A percentile compares a stretch with the other conserved stretches of the same genome.
Conservation (phyloP, 2,113 vertebrate genomes). For the Crotophaga sulcirostris region DNA sequence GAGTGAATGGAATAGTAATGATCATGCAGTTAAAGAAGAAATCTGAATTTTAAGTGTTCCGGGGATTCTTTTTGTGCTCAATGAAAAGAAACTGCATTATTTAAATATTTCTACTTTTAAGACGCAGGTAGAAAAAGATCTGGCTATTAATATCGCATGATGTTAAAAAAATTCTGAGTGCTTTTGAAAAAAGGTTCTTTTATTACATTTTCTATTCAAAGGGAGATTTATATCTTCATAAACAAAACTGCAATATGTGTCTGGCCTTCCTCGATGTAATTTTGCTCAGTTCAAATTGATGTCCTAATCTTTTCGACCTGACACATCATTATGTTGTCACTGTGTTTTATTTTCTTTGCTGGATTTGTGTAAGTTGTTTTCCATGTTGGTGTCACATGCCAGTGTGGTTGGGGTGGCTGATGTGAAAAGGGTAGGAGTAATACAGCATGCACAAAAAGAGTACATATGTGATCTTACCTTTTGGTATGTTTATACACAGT, state of each 20-base stretch:
- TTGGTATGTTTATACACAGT: background rate
- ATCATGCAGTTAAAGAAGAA: background rate
- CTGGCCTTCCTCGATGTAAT: background rate
- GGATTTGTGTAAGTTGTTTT: background rate
- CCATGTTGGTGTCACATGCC: background rate
- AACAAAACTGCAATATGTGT: background rate
- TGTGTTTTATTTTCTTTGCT: background rate
- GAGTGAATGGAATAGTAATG: background rate
- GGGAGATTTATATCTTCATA: background rate
- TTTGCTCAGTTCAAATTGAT: background rate
- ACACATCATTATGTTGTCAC: background rate
- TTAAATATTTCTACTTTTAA: background rate
- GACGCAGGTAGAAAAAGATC: background rate
- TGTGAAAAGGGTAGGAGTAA: background rate
- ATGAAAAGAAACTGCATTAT: background rate
- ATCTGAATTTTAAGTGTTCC: background rate
- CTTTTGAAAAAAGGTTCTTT: background rate
- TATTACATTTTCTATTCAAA: background rate
- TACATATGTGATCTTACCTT: accelerated
- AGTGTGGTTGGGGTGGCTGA: background rate
- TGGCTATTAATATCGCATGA: background rate
- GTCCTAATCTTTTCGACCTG: background rate
- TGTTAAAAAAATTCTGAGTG: background rate
- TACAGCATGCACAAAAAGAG: background rate
- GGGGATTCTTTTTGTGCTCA: background rate